Base-by-base conservation (phyloP, 2,113 vertebrate species). In the Calidris pygmaea region DNA sequence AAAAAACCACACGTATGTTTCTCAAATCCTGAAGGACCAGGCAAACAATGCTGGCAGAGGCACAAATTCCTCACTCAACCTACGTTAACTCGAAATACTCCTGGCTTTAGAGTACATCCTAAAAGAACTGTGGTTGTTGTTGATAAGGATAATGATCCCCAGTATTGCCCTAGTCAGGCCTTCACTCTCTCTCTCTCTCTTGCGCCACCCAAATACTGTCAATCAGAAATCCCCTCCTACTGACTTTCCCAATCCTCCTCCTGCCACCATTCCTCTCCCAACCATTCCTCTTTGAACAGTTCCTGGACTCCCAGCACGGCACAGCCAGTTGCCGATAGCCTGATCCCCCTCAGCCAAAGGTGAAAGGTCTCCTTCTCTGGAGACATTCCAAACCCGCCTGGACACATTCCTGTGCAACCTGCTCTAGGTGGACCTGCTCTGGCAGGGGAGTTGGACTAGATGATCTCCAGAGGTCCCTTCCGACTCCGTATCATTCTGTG, bases 21-120 rank as follows among this genome's bases (percentile, higher is more conserved):
- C 56, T 70, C 35, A 59, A 34, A 48, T 12, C n/a, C 8, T 2
- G 8, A 37, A 1, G 30, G 65, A 75, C 26, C 13, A 22, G 0
- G 6, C 22, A 77, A 60, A 47, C 17, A 60, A 9, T 7, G 45
- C 70, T 62, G 37, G 70, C 37, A 56, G 27, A 48, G 24, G 50
- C 39, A 92, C 81, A 68, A 87, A 66, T 10, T 41, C n/a, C 70
- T 79, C 77, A 43, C 32, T 79, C 77, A 41, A 29, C 35, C 35
- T 56, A 32, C 6, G 0, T 39, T 53, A 72, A 56, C 35, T 1
- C 47, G 34, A 73, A 89, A 91, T 34, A 66, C 10, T 35, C 30
- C 29, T 1, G 8, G 30, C 24, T 66, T 62, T 22, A 52, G 7
- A 78, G 37, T 14, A 15, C 23, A 14, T 30, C 39, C 17, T 45